Evolutionary conservation across 2,888 invertebrate species (phyloP), one percentile per base, ranked within the genome.

Genomic region (Xanthia icteritia): DNA sequence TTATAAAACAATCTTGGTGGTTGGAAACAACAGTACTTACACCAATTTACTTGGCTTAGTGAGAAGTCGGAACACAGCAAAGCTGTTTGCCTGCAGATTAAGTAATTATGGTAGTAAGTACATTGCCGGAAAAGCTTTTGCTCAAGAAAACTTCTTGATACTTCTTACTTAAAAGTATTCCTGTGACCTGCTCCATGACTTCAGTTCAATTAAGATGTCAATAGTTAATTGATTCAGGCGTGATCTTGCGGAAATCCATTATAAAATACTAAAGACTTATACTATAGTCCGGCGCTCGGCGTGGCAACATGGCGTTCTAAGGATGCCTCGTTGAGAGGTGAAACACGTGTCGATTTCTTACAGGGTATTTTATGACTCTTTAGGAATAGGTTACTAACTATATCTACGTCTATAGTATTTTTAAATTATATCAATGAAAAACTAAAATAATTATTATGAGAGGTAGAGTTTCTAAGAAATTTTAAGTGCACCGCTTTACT

Each of bases 31-130:
- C 20, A 51, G 6, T 51, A 51, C 51, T 51, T 20, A 51, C 20
- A 51, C 51, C 31, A 42, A 74, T 36, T 76, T 45, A 63, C 75
- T 45, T n/a, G n/a, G 51, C 42, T 61, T 15, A 31, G n/a, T 17
- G 20, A 20, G 45, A 66, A 27, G 27, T 20, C 8, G 1, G 11
- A 36, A 63, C n/a, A 45, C 31, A 6, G 54, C 8, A 54, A 63
- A 63, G 42, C 27, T 75, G 54, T 76, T 76, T 56, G 13, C 2
- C 17, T 8, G 13, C 54, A 48, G 76, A 56, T 76, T 76, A 76
- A 76, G 27, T 56, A 54, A 76, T 17, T 36, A 54, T 36, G 36
- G 76, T 56, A 36, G 31, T 45, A n/a, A 36, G 31, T 45, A n/a
- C 17, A 64, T 63, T n/a, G 63, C 4, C 3, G 31, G 75, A 23